phyloP scores from a whole-genome alignment of 2,113 vertebrate species.

The Hepsetus odoe region DNA sequence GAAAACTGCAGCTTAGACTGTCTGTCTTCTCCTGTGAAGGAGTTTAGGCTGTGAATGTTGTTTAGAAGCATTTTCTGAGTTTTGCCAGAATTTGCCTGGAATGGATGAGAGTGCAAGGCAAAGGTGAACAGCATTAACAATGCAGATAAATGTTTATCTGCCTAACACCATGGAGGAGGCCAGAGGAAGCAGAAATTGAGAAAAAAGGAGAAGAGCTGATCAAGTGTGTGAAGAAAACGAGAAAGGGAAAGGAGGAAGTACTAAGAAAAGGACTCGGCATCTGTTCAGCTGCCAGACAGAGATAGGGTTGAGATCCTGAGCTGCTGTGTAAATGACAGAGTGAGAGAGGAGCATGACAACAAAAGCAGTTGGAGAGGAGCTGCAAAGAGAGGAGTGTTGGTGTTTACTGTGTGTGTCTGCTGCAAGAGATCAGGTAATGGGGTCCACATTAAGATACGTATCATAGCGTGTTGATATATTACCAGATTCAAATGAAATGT shows the following conservation, averaged over 20 bases:
- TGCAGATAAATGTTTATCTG: conserved; percentile 31
- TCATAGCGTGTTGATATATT: too few species aligned
- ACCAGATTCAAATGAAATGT: too few species aligned
- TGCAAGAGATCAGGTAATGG: too few species aligned
- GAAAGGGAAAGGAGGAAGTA: not conserved
- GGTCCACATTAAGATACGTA: too few species aligned
- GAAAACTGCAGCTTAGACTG: conserved; percentile 21
- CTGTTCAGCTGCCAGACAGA: not conserved
- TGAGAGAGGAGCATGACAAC: not conserved
- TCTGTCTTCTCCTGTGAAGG: conserved; percentile 15
- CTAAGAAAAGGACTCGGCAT: not conserved
- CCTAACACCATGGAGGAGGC: not conserved
- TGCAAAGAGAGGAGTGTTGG: not conserved
- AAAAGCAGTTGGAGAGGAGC: not conserved
- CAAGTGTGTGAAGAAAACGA: not conserved
- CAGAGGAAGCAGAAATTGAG: not conserved
- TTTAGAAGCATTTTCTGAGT: conserved; percentile 28
- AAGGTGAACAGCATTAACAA: conserved; percentile 30
- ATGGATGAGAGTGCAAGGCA: conserved; percentile 26
- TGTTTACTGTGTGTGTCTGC: not conserved
- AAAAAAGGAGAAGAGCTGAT: not conserved
- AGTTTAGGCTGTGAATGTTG: conserved; percentile 4
- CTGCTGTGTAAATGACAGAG: conserved; percentile 1
- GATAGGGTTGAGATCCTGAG: not conserved
- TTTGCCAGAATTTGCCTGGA: conserved; percentile 12